A percentile compares a stretch with the other conserved stretches of the same genome.
Evolutionary conservation across 1,140 invertebrate species (phyloP).

Genomic region (Holcopasites calliopsidis): DNA sequence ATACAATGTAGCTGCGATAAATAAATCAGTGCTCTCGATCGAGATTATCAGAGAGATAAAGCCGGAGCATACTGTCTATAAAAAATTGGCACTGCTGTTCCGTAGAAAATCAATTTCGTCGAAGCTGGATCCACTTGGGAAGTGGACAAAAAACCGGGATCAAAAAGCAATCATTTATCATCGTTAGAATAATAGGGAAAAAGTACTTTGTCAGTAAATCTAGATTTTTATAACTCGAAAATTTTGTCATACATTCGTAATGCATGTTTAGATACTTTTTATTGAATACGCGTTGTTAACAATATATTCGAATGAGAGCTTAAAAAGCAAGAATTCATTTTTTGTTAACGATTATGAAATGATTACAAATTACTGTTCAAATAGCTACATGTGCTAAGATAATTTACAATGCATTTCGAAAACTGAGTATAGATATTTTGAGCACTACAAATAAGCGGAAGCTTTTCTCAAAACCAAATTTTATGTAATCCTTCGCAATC

Average conservation of each 20-base stretch:
- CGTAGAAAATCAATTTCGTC: slow-evolving; percentile 16
- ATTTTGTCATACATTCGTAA: neutral
- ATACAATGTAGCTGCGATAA: neutral
- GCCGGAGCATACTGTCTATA: too few relatives aligned
- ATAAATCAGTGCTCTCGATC: neutral
- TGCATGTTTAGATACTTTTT: neutral
- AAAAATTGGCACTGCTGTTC: neutral
- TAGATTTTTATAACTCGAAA: neutral
- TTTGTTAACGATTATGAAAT: too few relatives aligned
- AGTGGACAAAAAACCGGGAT: too few relatives aligned
- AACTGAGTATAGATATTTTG: neutral
- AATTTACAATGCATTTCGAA: neutral
- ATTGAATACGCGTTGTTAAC: neutral
- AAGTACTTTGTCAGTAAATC: neutral
- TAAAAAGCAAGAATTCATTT: too few relatives aligned
- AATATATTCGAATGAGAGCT: neutral
- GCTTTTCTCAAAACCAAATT: neutral
- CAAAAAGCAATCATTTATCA: neutral
- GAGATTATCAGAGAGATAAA: neutral
- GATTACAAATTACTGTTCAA: too few relatives aligned
- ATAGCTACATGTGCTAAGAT: neutral
- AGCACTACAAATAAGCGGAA: neutral
- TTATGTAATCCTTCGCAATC: neutral
- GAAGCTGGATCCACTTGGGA: too few relatives aligned
- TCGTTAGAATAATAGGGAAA: neutral